Base-by-base conservation (phyloP, 1,140 invertebrate genomes). In the Globodera ellingtonae region DNA sequence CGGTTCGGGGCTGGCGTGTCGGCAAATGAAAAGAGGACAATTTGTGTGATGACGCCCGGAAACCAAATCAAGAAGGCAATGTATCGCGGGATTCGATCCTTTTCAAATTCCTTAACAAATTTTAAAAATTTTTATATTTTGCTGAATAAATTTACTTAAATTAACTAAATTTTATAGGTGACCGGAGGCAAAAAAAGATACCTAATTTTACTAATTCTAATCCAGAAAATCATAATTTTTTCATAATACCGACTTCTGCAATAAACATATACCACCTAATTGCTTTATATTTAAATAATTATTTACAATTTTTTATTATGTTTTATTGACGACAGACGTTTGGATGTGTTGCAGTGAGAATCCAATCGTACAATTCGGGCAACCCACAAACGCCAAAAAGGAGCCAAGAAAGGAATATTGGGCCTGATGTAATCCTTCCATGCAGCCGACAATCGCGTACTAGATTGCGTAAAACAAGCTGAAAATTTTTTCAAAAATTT, bases 41-140 rank as follows among this genome's bases (percentile, higher is more conserved):
- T 66, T 74, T 86, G 84, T 10, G 70, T 73, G 3, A 84, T n/a
- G 67, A 86, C 69, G 21, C 82, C 74, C 15, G 83, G 72, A 70
- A 81, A 85, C 84, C 84, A 85, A 59, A 85, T 56, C n/a, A 85
- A 21, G 70, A 82, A 85, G 5, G 84, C n/a, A 10, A 85, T 62
- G 67, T 74, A 86, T 48, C 84, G 78, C 24, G 67, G 67, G 35
- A 70, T 59, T 56, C 84, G 81, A 35, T 62, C 56, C 13, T 80
- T 46, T 47, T 71, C 46, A 9, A 85, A 15, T 47, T 80, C 80
- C 83, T 86, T 35, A 83, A 84, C 65, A 24, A 46, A 70, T 15
- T 70, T 50, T 15, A 52, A 52, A 15, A 52, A 15, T 52, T 24
- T 24, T 24, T 3, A 52, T 9, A 52, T 52, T 52, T 52, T 52